These are phyloP conservation scores for Psilopogon haemacephalus DNA, from an alignment of 2,113 vertebrate species.

Conservation along the genomic window DNA sequence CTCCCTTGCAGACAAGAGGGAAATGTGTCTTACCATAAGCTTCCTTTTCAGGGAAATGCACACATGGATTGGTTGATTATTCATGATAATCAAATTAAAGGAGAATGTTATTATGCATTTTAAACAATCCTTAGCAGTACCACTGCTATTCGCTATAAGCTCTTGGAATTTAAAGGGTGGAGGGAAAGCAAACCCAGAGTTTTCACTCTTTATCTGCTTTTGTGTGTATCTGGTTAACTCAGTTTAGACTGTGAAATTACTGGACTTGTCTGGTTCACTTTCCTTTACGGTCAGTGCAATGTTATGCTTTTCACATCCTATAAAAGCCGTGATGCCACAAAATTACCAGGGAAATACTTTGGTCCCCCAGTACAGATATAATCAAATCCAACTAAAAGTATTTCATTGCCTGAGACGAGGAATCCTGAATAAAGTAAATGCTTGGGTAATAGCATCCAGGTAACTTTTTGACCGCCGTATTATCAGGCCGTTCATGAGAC, in stretches of 20 bases:
- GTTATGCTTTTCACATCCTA: conserved; percentile 44
- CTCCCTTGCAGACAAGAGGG: background rate
- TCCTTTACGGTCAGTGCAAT: background rate
- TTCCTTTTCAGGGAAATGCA: background rate
- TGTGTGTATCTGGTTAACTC: background rate
- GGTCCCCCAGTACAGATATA: background rate
- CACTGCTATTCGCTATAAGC: background rate
- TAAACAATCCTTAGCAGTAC: background rate
- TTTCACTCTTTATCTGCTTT: conserved; percentile 27
- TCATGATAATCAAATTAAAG: background rate
- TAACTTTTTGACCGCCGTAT: background rate
- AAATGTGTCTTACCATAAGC: background rate
- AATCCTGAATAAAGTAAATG: conserved; percentile 24
- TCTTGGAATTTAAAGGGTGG: background rate
- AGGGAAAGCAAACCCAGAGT: background rate
- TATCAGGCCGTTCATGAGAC: background rate
- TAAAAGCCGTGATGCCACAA: conserved; percentile 31
- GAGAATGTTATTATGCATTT: background rate
- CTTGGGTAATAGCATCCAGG: background rate
- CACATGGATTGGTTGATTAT: background rate
- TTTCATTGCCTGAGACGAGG: background rate
- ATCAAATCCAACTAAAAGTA: conserved; percentile 4
- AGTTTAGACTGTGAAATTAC: conserved; percentile 21
- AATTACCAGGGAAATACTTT: background rate
- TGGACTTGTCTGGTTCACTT: conserved; percentile 42